phyloP scores from a whole-genome alignment of 2,113 vertebrate genomes.

The Malurus elegans region DNA sequence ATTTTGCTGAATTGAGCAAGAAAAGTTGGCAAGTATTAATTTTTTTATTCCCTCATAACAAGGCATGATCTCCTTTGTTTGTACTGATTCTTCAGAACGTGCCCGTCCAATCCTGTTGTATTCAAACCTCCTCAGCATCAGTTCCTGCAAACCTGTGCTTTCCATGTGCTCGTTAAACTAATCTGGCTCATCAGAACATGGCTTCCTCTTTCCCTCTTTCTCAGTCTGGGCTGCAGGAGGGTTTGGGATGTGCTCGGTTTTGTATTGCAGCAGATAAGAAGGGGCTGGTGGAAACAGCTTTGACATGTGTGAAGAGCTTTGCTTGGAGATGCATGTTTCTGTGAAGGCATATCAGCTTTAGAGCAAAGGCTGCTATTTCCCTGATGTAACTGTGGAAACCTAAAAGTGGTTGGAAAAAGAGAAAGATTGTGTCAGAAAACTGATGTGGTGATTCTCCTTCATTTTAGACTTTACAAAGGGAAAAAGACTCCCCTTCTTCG shows the following conservation, averaged over 20 bases:
- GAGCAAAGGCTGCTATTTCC: constrained; percentile 62
- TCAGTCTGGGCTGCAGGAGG: constrained; percentile 53
- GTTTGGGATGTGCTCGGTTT: constrained; percentile 64
- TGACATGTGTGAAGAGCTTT: constrained; percentile 70
- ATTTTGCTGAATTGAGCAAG: constrained; percentile 72
- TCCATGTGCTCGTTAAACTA: constrained; percentile 60
- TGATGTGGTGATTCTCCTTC: constrained; percentile 95
- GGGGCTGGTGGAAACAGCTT: constrained; percentile 66
- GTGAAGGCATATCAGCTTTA: constrained; percentile 64
- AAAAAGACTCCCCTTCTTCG: constrained; percentile 99
- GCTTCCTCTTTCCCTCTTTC: constrained; percentile 41
- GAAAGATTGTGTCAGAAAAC: constrained; percentile 67
- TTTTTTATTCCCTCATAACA: constrained; percentile 70
- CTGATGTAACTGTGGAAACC: constrained; percentile 29
- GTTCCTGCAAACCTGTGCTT: constrained; percentile 42
- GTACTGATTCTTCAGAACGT: constrained; percentile 47
- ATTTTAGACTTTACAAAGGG: constrained; percentile 99
- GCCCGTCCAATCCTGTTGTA: constrained; percentile 6
- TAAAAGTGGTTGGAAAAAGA: constrained; percentile 42
- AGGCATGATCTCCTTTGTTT: constrained; percentile 79
- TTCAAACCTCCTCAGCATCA: constrained; percentile 52
- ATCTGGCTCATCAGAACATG: constrained; percentile 64
- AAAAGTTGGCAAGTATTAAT: constrained; percentile 87
- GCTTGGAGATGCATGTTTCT: constrained; percentile 81
- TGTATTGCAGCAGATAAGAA: constrained; percentile 59